Evolutionary conservation across 2,797 vertebrate genomes (phyloP).

Genomic region (Morus bassanus): DNA sequence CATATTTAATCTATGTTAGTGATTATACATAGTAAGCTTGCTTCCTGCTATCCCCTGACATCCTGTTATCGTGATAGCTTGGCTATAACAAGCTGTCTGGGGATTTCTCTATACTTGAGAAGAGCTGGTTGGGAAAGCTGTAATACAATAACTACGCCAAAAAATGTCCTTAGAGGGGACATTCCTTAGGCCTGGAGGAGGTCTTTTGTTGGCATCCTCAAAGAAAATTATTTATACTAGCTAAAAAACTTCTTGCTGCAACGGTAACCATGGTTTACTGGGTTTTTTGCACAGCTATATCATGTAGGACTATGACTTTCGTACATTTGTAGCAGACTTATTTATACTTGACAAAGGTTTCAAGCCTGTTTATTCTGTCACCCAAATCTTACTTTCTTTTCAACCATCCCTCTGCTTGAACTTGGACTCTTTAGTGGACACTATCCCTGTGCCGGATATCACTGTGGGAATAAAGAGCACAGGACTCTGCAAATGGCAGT

Average conservation of each 20-base stretch:
- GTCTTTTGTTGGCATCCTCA: not conserved
- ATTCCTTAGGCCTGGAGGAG: not conserved
- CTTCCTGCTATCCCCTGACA: not conserved
- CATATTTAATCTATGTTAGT: not conserved
- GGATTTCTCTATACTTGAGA: not conserved
- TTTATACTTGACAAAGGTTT: not conserved
- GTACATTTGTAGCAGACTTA: not conserved
- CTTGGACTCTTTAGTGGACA: not conserved
- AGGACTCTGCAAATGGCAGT: not conserved
- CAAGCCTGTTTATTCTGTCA: not conserved
- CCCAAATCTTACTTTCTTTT: not conserved
- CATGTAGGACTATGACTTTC: not conserved
- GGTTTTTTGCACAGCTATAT: fast-evolving
- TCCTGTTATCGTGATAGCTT: not conserved
- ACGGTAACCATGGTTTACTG: not conserved
- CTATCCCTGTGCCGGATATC: not conserved
- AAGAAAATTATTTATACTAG: not conserved
- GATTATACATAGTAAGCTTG: not conserved
- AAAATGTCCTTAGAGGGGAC: not conserved
- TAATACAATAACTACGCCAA: not conserved
- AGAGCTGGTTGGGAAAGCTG: not conserved
- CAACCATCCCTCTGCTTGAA: not conserved
- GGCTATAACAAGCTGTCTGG: not conserved
- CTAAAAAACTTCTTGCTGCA: not conserved
- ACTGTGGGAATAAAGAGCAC: not conserved